Conservation (phyloP, 2,113 vertebrate genomes). For the Orycteropus afer region DNA sequence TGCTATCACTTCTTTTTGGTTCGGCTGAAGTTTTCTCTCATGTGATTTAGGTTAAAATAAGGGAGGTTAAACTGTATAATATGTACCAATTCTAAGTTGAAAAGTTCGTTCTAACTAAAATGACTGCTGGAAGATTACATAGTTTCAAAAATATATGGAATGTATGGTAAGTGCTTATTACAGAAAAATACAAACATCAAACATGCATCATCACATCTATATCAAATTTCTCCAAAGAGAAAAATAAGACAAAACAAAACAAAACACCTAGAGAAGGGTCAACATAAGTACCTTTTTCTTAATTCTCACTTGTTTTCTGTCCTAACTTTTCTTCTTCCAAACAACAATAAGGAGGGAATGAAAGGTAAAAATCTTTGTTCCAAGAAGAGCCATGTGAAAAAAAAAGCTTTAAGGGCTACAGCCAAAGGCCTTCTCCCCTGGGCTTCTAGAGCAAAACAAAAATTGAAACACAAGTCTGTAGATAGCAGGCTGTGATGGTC, state of each 20-base stretch:
- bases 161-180: background rate
- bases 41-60: background rate
- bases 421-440: background rate
- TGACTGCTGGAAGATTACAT: background rate
- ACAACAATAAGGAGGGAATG: background rate
- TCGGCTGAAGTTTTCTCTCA: background rate
- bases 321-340: slow-evolving; percentile 32
- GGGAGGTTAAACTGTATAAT: background rate
- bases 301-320: slow-evolving; percentile 9
- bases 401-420: background rate
- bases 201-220: too few species aligned
- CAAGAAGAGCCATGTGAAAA: slow-evolving; percentile 30
- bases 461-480: slow-evolving; percentile 32
- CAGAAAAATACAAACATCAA: background rate
- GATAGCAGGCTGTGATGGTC: background rate
- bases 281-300: background rate
- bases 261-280: background rate
- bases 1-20: background rate
- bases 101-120: slow-evolving; percentile 35
- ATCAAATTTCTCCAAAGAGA: background rate
- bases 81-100: background rate
- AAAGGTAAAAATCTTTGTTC: slow-evolving; percentile 15
- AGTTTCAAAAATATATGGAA: background rate
- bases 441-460: slow-evolving; percentile 44
- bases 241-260: background rate